Evolutionary conservation across 2,113 vertebrate species (phyloP).

Genomic region (Osmerus mordax): DNA sequence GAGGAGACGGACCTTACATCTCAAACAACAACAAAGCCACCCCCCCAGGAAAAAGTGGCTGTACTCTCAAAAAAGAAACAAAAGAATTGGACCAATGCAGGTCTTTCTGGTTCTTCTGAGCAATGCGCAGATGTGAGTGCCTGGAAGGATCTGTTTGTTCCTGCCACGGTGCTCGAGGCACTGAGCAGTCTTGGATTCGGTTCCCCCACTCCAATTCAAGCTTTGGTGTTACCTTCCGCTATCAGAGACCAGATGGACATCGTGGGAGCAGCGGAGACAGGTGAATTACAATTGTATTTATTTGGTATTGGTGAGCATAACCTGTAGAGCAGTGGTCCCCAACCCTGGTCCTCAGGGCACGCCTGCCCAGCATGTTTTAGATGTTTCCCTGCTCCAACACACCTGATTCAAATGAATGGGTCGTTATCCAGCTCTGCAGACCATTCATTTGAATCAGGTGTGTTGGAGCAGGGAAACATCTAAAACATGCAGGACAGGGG

Average conservation of each 20-base stretch:
- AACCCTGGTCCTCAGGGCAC: too few relatives aligned
- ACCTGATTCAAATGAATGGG: too few relatives aligned
- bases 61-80: conserved; percentile 60
- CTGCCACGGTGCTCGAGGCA: conserved; percentile 79
- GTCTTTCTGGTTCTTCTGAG: conserved; percentile 50
- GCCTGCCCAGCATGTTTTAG: too few relatives aligned
- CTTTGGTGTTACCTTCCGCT: conserved; percentile 83
- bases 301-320: neutral
- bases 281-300: conserved; percentile 58
- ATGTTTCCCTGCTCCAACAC: too few relatives aligned
- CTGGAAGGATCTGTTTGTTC: conserved; percentile 91
- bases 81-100: conserved; percentile 82
- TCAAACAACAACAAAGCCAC: neutral
- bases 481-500: too few relatives aligned
- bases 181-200: conserved; percentile 87
- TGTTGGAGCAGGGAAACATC: too few relatives aligned
- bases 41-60: neutral
- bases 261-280: conserved; percentile 95
- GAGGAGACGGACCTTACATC: neutral
- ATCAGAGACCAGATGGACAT: conserved; percentile 92
- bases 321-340: too few relatives aligned
- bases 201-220: conserved; percentile 91
- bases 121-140: conserved; percentile 78
- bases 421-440: too few relatives aligned
- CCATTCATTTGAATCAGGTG: too few relatives aligned